phyloP scores from a whole-genome alignment of 2,888 invertebrate genomes.

The Cenopis cana region DNA sequence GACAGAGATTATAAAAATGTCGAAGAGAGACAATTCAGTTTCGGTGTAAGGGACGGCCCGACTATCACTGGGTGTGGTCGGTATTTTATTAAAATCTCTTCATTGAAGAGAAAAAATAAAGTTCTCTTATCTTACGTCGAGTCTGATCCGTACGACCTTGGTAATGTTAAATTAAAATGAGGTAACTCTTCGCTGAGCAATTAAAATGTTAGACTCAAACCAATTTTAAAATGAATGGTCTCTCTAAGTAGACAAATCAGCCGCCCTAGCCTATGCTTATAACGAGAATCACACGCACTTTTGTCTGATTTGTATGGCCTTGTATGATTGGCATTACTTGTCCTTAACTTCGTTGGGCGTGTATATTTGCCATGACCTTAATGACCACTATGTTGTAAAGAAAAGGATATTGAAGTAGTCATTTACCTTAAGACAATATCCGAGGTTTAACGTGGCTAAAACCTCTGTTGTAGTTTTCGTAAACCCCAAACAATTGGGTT shows the following conservation, averaged over 20 bases:
- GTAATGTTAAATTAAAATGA: slow-evolving; percentile 11
- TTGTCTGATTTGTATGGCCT: neutral
- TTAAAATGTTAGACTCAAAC: neutral
- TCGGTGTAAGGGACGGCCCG: slow-evolving; percentile 58
- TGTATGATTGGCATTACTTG: slow-evolving; percentile 3
- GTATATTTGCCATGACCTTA: slow-evolving; percentile 1
- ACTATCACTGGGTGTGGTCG: slow-evolving; percentile 66
- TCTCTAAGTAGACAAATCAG: no score
- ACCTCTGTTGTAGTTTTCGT: neutral
- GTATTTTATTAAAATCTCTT: slow-evolving; percentile 78
- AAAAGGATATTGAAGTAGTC: neutral
- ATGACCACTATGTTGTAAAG: slow-evolving; percentile 6
- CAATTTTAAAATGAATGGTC: no score
- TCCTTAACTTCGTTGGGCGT: neutral
- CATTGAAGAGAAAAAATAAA: slow-evolving; percentile 68
- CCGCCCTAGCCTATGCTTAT: no score
- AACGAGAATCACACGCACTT: neutral
- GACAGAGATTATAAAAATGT: no score
- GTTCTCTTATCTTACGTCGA: slow-evolving; percentile 50
- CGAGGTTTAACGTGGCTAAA: neutral
- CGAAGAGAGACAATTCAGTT: neutral
- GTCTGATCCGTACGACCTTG: slow-evolving; percentile 22
- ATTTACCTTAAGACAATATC: neutral
- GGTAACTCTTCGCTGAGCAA: slow-evolving; percentile 1
- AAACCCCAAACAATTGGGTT: no score